Evolutionary conservation across 2,797 vertebrate species (phyloP), one percentile per base, ranked within the genome.

Genomic region (Pteropus rufus): DNA sequence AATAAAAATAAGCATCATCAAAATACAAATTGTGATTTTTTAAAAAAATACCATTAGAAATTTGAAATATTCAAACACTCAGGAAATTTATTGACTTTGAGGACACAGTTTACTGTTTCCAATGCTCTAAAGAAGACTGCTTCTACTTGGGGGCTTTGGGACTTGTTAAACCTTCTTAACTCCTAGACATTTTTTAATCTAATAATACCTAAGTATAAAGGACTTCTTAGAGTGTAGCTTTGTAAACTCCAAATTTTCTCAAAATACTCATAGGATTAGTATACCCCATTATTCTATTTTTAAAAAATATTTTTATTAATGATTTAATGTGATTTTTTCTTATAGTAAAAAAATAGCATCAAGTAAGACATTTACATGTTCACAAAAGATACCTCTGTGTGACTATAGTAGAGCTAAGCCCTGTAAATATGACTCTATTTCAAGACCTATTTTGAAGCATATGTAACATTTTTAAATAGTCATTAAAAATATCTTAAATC

Each of bases 391-490:
- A 34, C 6, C 23, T 64, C 19, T 91, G 29, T 36, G 7, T 1
- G 11, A 16, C 12, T 7, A 31, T 23, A 73, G 34, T 34, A 39
- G 21, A 94, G 21, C 34, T 93, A 79, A 84, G 3, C 10, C 26
- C 49, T 76, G 0, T 69, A 36, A 19, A 88, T 10, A 2, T 64
- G 23, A 72, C 58, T 70, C 24, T 70, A 76, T 80, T 92, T 95
- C 75, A 86, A 69, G 34, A 85, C 4, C 21, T 83, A 5, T 70
- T 92, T 93, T 83, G 23, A 96, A 93, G 56, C 44, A 83, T 21
- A 89, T 80, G 77, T 95, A 93, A 80, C 81, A 89, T 79, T 89
- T 95, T 93, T 49, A 96, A 81, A 89, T 92, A 84, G 11, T 54
- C 69, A 93, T 96, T 95, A 93, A 95, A 70, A 76, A 94, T 70